These are phyloP conservation scores for Ellobium chinense DNA, from an alignment of 2,888 invertebrate species.

Conservation along the genomic window DNA sequence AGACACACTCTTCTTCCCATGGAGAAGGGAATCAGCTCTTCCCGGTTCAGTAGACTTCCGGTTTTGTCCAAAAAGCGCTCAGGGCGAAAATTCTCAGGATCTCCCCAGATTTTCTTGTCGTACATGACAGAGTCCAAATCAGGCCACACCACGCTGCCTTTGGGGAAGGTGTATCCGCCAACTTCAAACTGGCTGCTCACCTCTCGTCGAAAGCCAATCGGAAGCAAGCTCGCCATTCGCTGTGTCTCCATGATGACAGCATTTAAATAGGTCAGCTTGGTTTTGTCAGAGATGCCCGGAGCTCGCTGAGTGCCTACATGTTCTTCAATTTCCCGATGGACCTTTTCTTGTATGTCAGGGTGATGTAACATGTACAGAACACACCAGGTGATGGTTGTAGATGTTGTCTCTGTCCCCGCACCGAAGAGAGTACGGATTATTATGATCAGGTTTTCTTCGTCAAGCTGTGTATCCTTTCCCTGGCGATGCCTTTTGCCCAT, in stretches of 20 bases:
- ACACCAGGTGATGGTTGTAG: conserved; percentile 91
- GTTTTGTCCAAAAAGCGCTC: conserved; percentile 60
- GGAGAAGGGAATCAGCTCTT: conserved; percentile 52
- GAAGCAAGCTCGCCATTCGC: conserved; percentile 60
- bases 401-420: conserved; percentile 83
- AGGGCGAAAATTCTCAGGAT: conserved; percentile 63
- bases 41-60: conserved; percentile 45
- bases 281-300: conserved; percentile 56
- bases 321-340: conserved; percentile 55
- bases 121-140: conserved; percentile 62
- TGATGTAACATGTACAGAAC: conserved; percentile 89
- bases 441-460: conserved; percentile 4
- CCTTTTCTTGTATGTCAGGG: conserved; percentile 81
- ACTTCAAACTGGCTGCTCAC: conserved; percentile 54
- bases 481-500: neutral
- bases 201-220: conserved; percentile 51
- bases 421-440: conserved; percentile 19
- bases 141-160: conserved; percentile 56
- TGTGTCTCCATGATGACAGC: conserved; percentile 69
- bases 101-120: conserved; percentile 58
- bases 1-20: conserved; percentile 40
- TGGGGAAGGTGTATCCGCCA: conserved; percentile 69
- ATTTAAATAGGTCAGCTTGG: conserved; percentile 57
- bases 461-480: neutral
- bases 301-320: conserved; percentile 72